Percentiles rank a stretch among this genome's conserved stretches.
Conservation (phyloP, 2,888 invertebrate genomes). For the Tethea ocularis region DNA sequence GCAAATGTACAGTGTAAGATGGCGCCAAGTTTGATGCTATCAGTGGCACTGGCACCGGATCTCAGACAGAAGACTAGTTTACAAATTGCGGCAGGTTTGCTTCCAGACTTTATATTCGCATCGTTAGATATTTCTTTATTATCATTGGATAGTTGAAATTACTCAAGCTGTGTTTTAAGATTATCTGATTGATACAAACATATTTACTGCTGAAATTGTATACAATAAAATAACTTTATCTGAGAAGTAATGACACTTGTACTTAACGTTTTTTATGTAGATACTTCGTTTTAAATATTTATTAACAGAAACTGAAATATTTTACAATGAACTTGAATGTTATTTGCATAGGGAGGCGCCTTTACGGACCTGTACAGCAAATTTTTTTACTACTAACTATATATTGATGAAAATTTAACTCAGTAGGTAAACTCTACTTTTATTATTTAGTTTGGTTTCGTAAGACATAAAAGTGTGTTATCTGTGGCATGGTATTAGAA, state of each 20-base stretch:
- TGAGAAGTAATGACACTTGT: not conserved
- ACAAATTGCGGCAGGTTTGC: slow-evolving; percentile 23
- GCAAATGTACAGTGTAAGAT: slow-evolving; percentile 61
- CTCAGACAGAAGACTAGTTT: slow-evolving; percentile 30
- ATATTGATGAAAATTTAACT: too few relatives aligned
- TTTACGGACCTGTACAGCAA: too few relatives aligned
- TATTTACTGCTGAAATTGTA: not conserved
- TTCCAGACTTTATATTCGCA: not conserved
- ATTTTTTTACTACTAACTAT: too few relatives aligned
- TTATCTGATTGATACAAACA: not conserved
- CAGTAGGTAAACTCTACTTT: too few relatives aligned
- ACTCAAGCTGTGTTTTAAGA: not conserved
- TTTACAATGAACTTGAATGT: too few relatives aligned
- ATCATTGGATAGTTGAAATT: not conserved
- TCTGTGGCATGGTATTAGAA: too few relatives aligned
- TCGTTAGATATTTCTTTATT: slow-evolving; percentile 3
- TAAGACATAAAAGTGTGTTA: too few relatives aligned
- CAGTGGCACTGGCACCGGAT: slow-evolving; percentile 32
- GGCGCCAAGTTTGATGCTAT: slow-evolving; percentile 68
- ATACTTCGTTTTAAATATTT: not conserved
- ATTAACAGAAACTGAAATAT: too few relatives aligned
- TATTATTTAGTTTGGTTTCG: too few relatives aligned
- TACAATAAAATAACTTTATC: not conserved
- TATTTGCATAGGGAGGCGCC: too few relatives aligned
- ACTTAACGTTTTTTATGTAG: not conserved